Evolutionary conservation across 2,888 invertebrate genomes (phyloP).

Genomic region (Neocrepidodera transversa): DNA sequence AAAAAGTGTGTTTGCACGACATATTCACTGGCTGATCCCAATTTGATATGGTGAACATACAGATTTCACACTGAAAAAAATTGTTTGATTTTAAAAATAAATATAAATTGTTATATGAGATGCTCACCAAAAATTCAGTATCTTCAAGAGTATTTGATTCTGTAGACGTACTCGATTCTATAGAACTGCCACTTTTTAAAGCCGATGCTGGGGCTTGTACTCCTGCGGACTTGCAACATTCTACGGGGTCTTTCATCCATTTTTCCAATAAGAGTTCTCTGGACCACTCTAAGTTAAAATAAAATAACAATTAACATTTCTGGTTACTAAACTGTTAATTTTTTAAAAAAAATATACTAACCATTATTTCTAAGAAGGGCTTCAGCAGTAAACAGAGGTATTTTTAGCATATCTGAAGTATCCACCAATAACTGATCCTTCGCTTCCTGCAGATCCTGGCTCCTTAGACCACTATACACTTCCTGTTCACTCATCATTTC

Average conservation of each 20-base stretch:
- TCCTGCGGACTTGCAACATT: conserved; percentile 71
- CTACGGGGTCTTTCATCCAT: conserved; percentile 72
- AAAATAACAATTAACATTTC: neutral
- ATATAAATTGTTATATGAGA: no score
- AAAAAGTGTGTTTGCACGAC: conserved; percentile 70
- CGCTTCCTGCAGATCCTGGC: conserved; percentile 74
- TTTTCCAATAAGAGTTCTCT: conserved; percentile 69
- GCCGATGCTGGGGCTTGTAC: conserved; percentile 68
- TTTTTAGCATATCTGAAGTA: conserved; percentile 74
- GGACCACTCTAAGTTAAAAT: conserved; percentile 68
- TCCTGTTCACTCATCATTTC: conserved; percentile 62
- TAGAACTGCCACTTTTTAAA: conserved; percentile 56
- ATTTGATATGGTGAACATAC: conserved; percentile 61
- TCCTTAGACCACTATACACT: conserved; percentile 68
- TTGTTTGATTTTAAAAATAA: no score
- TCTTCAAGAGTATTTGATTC: conserved; percentile 49
- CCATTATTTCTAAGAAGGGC: conserved; percentile 72
- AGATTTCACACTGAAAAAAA: conserved; percentile 68
- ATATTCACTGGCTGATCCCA: conserved; percentile 65
- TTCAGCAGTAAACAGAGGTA: conserved; percentile 74
- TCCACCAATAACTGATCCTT: conserved; percentile 74
- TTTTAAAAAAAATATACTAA: conserved; percentile 48
- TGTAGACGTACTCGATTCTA: conserved; percentile 56
- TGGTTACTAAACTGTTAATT: no score
- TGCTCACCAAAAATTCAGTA: conserved; percentile 54